phyloP scores from a whole-genome alignment of 1,140 invertebrate genomes.

The Neodiprion lecontei region DNA sequence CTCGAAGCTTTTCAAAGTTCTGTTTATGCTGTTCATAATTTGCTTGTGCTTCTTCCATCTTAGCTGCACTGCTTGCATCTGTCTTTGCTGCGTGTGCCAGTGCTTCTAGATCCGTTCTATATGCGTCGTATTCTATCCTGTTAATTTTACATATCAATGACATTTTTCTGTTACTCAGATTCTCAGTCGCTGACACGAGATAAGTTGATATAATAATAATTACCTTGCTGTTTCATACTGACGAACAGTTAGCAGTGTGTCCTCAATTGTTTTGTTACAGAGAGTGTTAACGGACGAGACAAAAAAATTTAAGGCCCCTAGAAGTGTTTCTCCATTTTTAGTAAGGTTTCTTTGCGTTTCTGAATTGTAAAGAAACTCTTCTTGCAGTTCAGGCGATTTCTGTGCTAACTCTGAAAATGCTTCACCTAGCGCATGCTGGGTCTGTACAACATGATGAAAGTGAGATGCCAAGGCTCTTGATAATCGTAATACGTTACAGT shows the following conservation, averaged over 20 bases:
- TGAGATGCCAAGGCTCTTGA: slow-evolving; percentile 85
- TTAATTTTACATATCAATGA: slow-evolving; percentile 32
- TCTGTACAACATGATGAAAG: slow-evolving; percentile 88
- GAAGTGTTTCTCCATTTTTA: slow-evolving; percentile 91
- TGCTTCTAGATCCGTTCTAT: slow-evolving; percentile 89
- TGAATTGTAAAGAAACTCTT: slow-evolving; percentile 94
- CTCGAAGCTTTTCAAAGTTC: slow-evolving; percentile 89
- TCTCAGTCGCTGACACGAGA: background rate
- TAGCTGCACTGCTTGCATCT: slow-evolving; percentile 64
- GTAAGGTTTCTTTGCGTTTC: slow-evolving; percentile 93
- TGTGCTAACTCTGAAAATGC: slow-evolving; percentile 95
- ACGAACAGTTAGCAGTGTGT: slow-evolving; percentile 90
- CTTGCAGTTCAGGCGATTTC: slow-evolving; percentile 92
- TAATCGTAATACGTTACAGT: slow-evolving; percentile 86
- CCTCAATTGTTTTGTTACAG: slow-evolving; percentile 96
- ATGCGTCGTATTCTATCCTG: slow-evolving; percentile 97
- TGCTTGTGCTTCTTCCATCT: slow-evolving; percentile 80
- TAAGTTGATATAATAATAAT: slow-evolving; percentile 20
- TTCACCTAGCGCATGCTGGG: slow-evolving; percentile 84
- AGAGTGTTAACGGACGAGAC: slow-evolving; percentile 94
- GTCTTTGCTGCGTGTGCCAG: slow-evolving; percentile 71
- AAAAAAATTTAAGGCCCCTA: slow-evolving; percentile 95
- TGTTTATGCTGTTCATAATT: slow-evolving; percentile 86
- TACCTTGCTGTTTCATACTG: slow-evolving; percentile 92
- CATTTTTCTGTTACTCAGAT: background rate